These are phyloP conservation scores for Iselma pallidipennis DNA, from an alignment of 2,888 invertebrate genomes.

Conservation along the genomic window DNA sequence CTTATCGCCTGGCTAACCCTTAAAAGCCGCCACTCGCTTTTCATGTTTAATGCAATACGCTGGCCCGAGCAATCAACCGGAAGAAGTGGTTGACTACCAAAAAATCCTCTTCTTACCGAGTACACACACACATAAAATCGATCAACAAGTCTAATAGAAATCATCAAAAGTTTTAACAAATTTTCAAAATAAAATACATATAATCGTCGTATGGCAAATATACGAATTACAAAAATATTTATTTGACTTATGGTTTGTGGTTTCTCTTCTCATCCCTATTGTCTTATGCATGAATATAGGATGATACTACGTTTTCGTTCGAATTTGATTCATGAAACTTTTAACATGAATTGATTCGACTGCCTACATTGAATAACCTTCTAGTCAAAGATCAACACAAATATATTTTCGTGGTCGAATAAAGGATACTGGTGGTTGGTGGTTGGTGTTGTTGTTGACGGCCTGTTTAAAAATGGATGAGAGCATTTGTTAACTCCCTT, in stretches of 20 bases:
- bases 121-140: not conserved
- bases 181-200: no score
- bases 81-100: constrained; percentile 35
- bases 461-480: constrained; percentile 48
- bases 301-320: no score
- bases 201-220: constrained; percentile 1
- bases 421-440: constrained; percentile 33
- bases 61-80: constrained; percentile 45
- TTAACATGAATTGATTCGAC: not conserved
- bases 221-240: constrained; percentile 11
- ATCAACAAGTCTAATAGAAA: not conserved
- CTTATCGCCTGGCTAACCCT: constrained; percentile 51
- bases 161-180: no score
- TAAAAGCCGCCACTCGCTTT: constrained; percentile 51
- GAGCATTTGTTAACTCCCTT: constrained; percentile 40
- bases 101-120: constrained; percentile 12
- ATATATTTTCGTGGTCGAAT: constrained; percentile 27
- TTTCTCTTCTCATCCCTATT: no score
- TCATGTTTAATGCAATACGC: constrained; percentile 54
- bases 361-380: constrained; percentile 9
- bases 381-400: constrained; percentile 30
- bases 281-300: no score
- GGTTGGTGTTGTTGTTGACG: constrained; percentile 31
- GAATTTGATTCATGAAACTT: constrained; percentile 20
- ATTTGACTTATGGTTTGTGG: no score